Conservation (phyloP, 2,797 vertebrate genomes). For the Selene dorsalis region DNA sequence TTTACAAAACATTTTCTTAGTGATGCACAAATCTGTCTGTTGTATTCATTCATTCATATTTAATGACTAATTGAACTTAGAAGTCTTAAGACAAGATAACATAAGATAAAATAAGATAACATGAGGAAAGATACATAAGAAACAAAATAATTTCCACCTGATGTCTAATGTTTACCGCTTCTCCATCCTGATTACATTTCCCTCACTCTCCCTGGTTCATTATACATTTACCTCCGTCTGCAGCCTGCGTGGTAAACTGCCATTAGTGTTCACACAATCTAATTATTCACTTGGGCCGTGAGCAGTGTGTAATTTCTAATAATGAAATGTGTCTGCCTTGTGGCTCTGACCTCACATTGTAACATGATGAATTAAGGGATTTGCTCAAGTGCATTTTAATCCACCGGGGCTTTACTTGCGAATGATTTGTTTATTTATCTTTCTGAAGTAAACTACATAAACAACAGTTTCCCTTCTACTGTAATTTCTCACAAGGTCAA, state of each 20-base stretch:
- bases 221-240: conserved; percentile 32
- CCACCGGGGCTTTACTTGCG: conserved; percentile 20
- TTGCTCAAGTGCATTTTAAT: conserved; percentile 51
- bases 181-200: conserved; percentile 41
- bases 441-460: conserved; percentile 37
- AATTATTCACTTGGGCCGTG: conserved; percentile 64
- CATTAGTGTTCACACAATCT: conserved; percentile 63
- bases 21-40: neutral
- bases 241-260: conserved; percentile 55
- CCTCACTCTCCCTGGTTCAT: conserved; percentile 33
- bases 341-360: conserved; percentile 58
- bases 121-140: too few relatives aligned
- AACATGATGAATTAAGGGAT: conserved; percentile 47
- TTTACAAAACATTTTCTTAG: neutral
- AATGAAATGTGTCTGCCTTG: conserved; percentile 67
- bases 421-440: conserved; percentile 30
- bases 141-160: too few relatives aligned
- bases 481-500: conserved; percentile 24
- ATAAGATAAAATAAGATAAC: too few relatives aligned
- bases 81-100: neutral
- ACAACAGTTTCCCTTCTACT: conserved; percentile 20
- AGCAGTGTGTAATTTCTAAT: conserved; percentile 62
- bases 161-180: neutral
- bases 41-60: neutral
- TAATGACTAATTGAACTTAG: neutral